Evolutionary conservation across 2,797 vertebrate species (phyloP), one percentile per base, ranked within the genome.

Genomic region (Notolabrus celidotus): DNA sequence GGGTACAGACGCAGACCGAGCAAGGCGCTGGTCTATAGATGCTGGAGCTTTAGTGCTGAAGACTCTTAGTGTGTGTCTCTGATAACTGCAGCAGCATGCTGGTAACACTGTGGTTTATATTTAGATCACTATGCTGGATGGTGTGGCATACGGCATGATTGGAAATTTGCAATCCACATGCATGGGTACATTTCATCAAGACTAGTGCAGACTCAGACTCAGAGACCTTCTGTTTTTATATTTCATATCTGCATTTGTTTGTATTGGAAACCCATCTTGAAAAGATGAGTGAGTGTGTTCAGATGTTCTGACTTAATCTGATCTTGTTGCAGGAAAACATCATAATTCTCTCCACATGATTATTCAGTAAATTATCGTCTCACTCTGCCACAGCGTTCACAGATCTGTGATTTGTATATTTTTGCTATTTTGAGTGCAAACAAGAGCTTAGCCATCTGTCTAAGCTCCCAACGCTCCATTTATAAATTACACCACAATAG

Each of bases 401-500:
- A 31, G 74, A 53, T 60, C 60, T 74, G 42, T 63, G 53, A 67
- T 74, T 80, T 70, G 38, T 58, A 68, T 49, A 19, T 20, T 27
- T 80, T 79, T 79, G 15, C 9, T 11, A 34, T 73, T 78, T 71
- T 11, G 62, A 79, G 46, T 71, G 53, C 53, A 77, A 74, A 79
- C 31, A 10, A 20, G 67, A 71, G 58, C 71, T 77, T 65, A 79
- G 58, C 77, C 74, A 67, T 77, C 45, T 83, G 79, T 79, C 71
- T 85, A 56, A 83, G 59, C 72, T 72, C 52, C 41, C 80, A 75
- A 73, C 77, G 43, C 70, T 84, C 75, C 76, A 86, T 88, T 89
- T 79, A 61, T 46, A 71, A 87, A 90, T 82, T 65, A 80, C 61
- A 61, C 34, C 42, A 84, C 83, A 89, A 89, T 47, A 68, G 74